Conservation (phyloP, 1,140 invertebrate genomes). For the Leptopilina boulardi region DNA sequence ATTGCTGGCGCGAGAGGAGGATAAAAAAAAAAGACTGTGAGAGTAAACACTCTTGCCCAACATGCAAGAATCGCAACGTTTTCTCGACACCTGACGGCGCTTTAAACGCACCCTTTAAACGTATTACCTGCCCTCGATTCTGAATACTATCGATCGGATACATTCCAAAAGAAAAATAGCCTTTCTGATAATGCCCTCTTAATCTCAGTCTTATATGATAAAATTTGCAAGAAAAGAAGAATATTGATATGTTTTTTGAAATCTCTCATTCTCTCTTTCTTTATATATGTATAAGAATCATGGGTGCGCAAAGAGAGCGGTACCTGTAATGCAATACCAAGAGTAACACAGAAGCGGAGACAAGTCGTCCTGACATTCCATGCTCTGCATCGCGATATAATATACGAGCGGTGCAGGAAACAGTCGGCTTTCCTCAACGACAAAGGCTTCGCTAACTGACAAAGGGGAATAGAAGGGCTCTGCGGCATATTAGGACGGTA, state of each 20-base stretch:
- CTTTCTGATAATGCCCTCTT: conserved; percentile 24
- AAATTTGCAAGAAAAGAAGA: too few relatives aligned
- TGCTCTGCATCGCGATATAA: conserved; percentile 59
- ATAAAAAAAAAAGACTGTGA: conserved; percentile 42
- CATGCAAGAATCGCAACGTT: conserved; percentile 51
- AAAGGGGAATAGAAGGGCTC: conserved; percentile 58
- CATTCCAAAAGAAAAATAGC: conserved; percentile 45
- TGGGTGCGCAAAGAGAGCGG: conserved; percentile 42
- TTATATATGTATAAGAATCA: background rate
- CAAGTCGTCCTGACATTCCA: conserved; percentile 58
- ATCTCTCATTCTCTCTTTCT: too few relatives aligned
- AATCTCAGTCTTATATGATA: background rate
- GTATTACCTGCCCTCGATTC: conserved; percentile 53
- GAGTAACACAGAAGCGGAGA: conserved; percentile 46
- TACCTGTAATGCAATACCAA: conserved; percentile 52
- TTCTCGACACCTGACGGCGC: conserved; percentile 59
- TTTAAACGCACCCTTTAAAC: conserved; percentile 60
- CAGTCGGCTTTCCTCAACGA: conserved; percentile 58
- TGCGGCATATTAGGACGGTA: conserved; percentile 59
- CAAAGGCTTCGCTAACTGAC: conserved; percentile 60
- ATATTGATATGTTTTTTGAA: too few relatives aligned
- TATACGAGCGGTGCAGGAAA: conserved; percentile 60
- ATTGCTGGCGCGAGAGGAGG: conserved; percentile 46
- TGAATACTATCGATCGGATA: conserved; percentile 54
- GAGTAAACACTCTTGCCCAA: conserved; percentile 54